A percentile compares a stretch with the other conserved stretches of the same genome.
Conservation (phyloP, 1,140 invertebrate species). For the Coenobita brevimanus region DNA sequence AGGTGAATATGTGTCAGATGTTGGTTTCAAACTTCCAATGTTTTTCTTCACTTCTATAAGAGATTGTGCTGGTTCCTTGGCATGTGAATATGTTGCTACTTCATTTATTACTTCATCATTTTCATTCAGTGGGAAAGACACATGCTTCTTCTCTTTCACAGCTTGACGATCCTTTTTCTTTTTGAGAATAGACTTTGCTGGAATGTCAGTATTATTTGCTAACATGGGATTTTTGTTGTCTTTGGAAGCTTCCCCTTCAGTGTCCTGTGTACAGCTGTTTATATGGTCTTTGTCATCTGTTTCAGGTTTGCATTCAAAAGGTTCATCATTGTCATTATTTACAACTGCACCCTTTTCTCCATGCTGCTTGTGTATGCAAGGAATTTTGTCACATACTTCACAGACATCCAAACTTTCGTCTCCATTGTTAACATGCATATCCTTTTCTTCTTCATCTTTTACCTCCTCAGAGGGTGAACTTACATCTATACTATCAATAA, state of each 20-base stretch:
- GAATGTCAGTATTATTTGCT: neutral
- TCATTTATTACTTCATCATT: constrained; percentile 58
- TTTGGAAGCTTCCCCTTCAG: neutral
- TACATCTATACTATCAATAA: neutral
- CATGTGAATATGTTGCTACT: constrained; percentile 50
- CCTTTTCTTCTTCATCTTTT: neutral
- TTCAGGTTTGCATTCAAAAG: neutral
- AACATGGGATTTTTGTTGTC: neutral
- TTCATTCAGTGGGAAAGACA: constrained; percentile 51
- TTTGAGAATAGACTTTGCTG: constrained; percentile 54
- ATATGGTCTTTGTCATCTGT: too few relatives aligned
- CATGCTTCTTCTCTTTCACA: constrained; percentile 29
- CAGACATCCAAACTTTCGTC: neutral
- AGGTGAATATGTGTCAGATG: constrained; percentile 9
- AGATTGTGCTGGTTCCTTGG: constrained; percentile 57
- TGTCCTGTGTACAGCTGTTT: neutral
- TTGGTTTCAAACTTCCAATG: constrained; percentile 40
- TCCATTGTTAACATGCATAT: neutral
- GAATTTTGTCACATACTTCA: constrained; percentile 44
- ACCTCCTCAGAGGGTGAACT: neutral
- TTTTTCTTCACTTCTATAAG: constrained; percentile 48
- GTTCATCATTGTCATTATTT: neutral
- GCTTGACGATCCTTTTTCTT: constrained; percentile 35
- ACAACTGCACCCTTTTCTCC: constrained; percentile 37
- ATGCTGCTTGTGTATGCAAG: constrained; percentile 41